Evolutionary conservation across 1,140 invertebrate species (phyloP), one percentile per base, ranked within the genome.

Genomic region (Apis florea): DNA sequence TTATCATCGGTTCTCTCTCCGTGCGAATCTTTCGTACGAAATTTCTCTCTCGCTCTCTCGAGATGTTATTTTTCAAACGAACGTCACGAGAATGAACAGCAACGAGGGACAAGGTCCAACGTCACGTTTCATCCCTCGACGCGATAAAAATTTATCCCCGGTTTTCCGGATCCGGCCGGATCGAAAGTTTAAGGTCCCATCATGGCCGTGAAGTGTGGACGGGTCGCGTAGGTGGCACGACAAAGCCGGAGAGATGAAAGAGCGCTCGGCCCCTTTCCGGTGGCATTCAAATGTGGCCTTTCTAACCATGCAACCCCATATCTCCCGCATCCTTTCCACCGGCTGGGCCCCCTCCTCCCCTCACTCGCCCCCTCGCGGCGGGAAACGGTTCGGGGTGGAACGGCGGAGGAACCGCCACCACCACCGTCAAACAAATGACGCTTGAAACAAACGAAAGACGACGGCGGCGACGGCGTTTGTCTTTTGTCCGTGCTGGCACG

Each of bases 381-480:
- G 59, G 51, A 75, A 75, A 64, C 71, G 54, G 66, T 64, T 70
- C 72, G 78, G 68, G 17, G 73, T 40, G 67, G 19, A 13, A 53
- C 54, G n/a, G 51, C 24, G 17, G 59, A 54, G 24, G 59, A 58
- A 74, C 78, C 82, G 67, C 85, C 80, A 58, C 54, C 51, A 21
- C 54, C 83, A 83, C 72, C 85, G 82, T 83, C 90, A 93, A 93
- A 93, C 91, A 93, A 93, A 93, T 93, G 92, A 93, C 89, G 92
- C 92, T 93, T 93, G 93, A 93, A 93, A 93, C 93, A 93, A 93
- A 93, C 91, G 91, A 90, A 93, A 93, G 91, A 93, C 86, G 89
- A 3, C 31, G 31, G 31, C 31, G 31, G 64, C 87, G 83, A 78
- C 82, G 81, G 83, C 90, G 90, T 92, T 92, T 92, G 89, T 92